Percentiles rank a stretch among this genome's conserved stretches.
Conservation (phyloP, 2,888 invertebrate species). For the Cheilosia vulpina region DNA sequence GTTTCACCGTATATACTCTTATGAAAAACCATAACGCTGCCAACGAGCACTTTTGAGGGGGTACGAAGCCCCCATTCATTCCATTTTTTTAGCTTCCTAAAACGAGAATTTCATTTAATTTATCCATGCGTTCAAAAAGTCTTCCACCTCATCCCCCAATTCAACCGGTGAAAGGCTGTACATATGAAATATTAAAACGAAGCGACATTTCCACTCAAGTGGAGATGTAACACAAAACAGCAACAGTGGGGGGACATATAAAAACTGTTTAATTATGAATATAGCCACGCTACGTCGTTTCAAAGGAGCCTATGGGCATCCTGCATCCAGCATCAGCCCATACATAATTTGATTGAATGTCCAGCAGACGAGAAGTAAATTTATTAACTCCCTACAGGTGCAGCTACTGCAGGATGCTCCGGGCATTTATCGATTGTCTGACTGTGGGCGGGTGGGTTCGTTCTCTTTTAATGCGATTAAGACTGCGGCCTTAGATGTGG, state of each 20-base stretch:
- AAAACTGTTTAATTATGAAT: slow-evolving; percentile 52
- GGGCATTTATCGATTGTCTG: slow-evolving; percentile 56
- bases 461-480: slow-evolving; percentile 61
- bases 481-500: slow-evolving; percentile 8
- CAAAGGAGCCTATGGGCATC: slow-evolving; percentile 39
- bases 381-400: slow-evolving; percentile 66
- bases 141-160: neutral
- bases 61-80: slow-evolving; percentile 1
- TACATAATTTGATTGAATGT: slow-evolving; percentile 66
- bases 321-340: slow-evolving; percentile 51
- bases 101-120: slow-evolving; percentile 54
- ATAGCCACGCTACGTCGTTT: slow-evolving; percentile 21
- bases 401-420: slow-evolving; percentile 18
- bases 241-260: slow-evolving; percentile 18
- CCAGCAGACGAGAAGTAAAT: slow-evolving; percentile 72
- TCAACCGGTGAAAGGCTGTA: slow-evolving; percentile 17
- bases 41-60: slow-evolving; percentile 1
- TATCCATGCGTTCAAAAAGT: slow-evolving; percentile 28
- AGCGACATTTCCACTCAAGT: slow-evolving; percentile 40
- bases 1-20: slow-evolving; percentile 17
- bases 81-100: slow-evolving; percentile 6
- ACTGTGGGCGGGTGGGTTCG: neutral
- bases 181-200: slow-evolving; percentile 53
- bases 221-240: slow-evolving; percentile 3
- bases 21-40: slow-evolving; percentile 7